Conservation (phyloP, 2,113 vertebrate genomes). For the Seriola quinqueradiata region DNA sequence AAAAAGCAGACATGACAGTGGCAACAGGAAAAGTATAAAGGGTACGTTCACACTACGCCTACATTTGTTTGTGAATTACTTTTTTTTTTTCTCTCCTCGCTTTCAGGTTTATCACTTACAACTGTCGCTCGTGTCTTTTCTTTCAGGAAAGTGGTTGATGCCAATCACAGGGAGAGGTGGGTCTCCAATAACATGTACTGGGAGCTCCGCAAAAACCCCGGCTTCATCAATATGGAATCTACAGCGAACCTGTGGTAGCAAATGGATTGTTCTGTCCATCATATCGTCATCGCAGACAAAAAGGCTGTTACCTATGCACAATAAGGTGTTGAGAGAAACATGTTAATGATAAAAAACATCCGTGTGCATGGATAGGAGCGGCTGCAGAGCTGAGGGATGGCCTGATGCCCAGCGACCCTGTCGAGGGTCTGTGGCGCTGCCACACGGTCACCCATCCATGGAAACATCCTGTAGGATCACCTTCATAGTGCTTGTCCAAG, state of each 20-base stretch:
- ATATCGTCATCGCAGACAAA: constrained; percentile 83
- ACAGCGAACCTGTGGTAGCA: constrained; percentile 93
- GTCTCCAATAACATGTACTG: constrained; percentile 97
- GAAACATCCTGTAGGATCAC: constrained; percentile 64
- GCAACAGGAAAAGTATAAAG: no score
- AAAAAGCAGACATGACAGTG: no score
- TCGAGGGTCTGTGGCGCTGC: constrained; percentile 26
- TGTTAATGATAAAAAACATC: constrained; percentile 31
- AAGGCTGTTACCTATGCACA: constrained; percentile 94
- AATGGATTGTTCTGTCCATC: constrained; percentile 78
- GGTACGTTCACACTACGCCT: no score
- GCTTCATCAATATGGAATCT: constrained; percentile 95
- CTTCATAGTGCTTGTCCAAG: constrained; percentile 74
- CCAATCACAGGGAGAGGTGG: constrained; percentile 96
- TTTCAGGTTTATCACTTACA: not conserved
- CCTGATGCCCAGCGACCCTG: constrained; percentile 25
- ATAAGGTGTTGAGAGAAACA: constrained; percentile 79
- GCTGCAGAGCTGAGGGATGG: constrained; percentile 48
- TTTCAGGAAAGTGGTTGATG: constrained; percentile 93
- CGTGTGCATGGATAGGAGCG: constrained; percentile 47
- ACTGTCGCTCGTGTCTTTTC: not conserved
- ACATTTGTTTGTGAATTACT: no score
- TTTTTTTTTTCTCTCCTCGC: no score
- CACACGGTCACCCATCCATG: constrained; percentile 44
- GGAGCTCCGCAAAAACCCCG: constrained; percentile 97